Conservation (phyloP, 2,113 vertebrate genomes). For the Mastomys natalensis region DNA sequence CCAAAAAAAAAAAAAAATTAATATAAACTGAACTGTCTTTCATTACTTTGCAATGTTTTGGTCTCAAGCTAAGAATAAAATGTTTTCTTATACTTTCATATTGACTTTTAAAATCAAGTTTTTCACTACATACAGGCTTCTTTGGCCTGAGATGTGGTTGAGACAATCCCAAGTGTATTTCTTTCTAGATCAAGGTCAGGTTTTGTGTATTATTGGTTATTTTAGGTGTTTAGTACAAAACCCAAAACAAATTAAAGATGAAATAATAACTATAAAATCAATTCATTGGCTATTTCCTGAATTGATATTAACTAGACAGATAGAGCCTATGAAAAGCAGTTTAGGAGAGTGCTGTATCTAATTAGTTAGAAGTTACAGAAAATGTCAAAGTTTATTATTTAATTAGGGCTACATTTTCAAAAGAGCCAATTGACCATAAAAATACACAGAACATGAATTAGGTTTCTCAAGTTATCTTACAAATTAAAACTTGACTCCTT, state of each 20-base stretch:
- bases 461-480: background rate
- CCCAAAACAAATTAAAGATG: background rate
- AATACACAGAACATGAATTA: background rate
- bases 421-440: slow-evolving; percentile 30
- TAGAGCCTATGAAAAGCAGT: background rate
- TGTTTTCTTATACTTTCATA: background rate
- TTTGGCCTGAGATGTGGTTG: background rate
- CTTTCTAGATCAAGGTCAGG: background rate
- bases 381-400: background rate
- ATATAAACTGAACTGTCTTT: background rate
- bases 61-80: background rate
- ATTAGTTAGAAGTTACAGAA: background rate
- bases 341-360: background rate
- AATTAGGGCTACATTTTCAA: background rate
- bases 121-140: background rate
- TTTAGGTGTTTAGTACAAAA: background rate
- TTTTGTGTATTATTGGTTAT: background rate
- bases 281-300: background rate
- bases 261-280: background rate
- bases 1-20: background rate
- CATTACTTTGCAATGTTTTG: background rate
- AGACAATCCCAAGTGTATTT: background rate
- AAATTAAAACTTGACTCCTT: background rate
- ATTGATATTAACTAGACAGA: background rate
- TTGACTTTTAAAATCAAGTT: background rate